Evolutionary conservation across 2,797 vertebrate species (phyloP).

Genomic region (Anabas testudineus): DNA sequence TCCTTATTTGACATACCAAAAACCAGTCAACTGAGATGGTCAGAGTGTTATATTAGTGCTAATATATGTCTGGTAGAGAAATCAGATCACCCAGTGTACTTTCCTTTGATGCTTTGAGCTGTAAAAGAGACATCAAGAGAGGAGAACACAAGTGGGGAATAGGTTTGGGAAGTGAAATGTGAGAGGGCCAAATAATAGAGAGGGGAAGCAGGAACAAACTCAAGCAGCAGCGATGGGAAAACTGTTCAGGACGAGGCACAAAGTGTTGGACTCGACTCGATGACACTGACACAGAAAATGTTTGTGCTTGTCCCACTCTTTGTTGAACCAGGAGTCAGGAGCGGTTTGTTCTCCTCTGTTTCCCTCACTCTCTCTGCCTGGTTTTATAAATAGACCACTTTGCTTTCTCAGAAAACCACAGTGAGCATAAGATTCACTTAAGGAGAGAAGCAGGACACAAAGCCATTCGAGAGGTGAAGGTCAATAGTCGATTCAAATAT

Average conservation of each 20-base stretch:
- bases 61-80: conserved; percentile 56
- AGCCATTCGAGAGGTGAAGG: conserved; percentile 46
- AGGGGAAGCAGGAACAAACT: conserved; percentile 12
- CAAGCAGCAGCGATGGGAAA: not conserved
- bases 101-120: conserved; percentile 46
- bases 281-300: conserved; percentile 36
- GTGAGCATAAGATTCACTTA: conserved; percentile 72
- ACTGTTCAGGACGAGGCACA: no score
- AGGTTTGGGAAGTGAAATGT: conserved; percentile 53
- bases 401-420: conserved; percentile 68
- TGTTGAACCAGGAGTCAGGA: conserved; percentile 39
- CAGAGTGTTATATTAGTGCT: conserved; percentile 43
- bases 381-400: conserved; percentile 80
- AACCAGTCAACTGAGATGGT: conserved; percentile 39
- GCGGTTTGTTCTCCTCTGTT: conserved; percentile 29
- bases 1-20: conserved; percentile 54
- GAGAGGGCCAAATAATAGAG: conserved; percentile 32
- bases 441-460: conserved; percentile 50
- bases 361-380: conserved; percentile 23
- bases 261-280: conserved; percentile 19
- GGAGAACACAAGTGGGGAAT: conserved; percentile 34
- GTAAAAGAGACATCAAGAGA: conserved; percentile 34
- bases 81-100: conserved; percentile 54
- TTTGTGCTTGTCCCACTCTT: conserved; percentile 48
- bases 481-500: conserved; percentile 41